Base-by-base conservation (phyloP, 1,140 invertebrate genomes). In the Pachypsylla venusta region DNA sequence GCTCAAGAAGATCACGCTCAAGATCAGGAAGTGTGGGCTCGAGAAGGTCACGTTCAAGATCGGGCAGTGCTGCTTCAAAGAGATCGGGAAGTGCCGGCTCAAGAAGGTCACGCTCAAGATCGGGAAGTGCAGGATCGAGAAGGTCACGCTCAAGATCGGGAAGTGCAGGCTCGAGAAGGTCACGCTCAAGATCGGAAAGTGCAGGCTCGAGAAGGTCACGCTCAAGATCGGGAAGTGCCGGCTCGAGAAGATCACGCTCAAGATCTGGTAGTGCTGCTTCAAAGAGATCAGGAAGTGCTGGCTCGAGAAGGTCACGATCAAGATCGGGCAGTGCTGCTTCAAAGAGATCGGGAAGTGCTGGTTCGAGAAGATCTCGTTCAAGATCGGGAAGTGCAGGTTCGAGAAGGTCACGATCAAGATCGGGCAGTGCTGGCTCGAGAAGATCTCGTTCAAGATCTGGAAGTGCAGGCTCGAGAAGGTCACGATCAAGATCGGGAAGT, bases 401-500 rank as follows among this genome's bases (percentile, higher is more conserved):
- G 39, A 54, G 24, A 28, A 35, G 53, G 14, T 62, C 59, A 13
- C 5, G 64, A 58, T 40, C 62, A 60, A 25, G 27, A 30, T 59
- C 42, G 10, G 35, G 62, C 59, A 66, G 16, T 35, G 57, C 2
- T 35, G 30, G 30, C 16, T 35, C 30, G 10, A 35, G 30, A 35
- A 35, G 30, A 58, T 54, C 63, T 61, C 20, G 30, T 20, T 56
- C 63, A 60, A 22, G 13, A 25, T 55, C 22, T 12, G 48, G 63
- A 54, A 66, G 26, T 26, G 28, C 63, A 1, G 53, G 59, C 35
- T 65, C 63, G 2, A 61, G 65, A 0, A 66, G 69, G 26, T 73
- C 73, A 20, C 53, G 67, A 27, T 73, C 70, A 10, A 61, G 64
- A 19, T 65, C 63, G 24, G 60, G 56, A n/a, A 63, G 60, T 10